A percentile compares a stretch with the other conserved stretches of the same genome.
These are phyloP conservation scores for Troglohyphantes excavatus DNA, from an alignment of 2,888 invertebrate species.

Conservation along the genomic window DNA sequence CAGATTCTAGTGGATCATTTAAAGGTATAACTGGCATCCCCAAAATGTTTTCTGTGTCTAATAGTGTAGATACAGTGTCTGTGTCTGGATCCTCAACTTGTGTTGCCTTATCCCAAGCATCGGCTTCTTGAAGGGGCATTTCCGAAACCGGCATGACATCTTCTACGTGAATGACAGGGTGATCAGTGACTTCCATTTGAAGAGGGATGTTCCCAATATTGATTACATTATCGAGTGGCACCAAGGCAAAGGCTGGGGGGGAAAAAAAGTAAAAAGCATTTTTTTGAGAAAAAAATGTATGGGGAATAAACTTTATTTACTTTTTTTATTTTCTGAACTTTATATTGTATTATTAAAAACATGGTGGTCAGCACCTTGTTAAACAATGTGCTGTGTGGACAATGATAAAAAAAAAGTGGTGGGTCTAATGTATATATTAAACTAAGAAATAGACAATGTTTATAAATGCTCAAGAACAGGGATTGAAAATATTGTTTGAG, in stretches of 20 bases:
- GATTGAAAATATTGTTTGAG: too few relatives aligned
- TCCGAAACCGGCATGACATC: neutral
- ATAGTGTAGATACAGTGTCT: neutral
- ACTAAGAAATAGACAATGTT: neutral
- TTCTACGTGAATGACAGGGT: neutral
- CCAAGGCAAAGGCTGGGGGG: conserved; percentile 69
- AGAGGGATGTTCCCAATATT: neutral
- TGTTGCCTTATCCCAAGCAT: neutral
- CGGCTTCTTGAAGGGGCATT: neutral
- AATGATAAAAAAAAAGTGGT: too few relatives aligned
- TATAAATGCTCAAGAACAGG: neutral
- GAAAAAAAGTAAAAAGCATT: too few relatives aligned
- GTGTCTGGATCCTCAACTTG: neutral
- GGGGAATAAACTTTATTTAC: too few relatives aligned
- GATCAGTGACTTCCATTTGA: neutral
- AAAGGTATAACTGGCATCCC: neutral
- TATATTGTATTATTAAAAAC: too few relatives aligned
- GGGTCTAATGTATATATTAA: neutral
- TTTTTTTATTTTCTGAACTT: too few relatives aligned
- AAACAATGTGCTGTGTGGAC: too few relatives aligned
- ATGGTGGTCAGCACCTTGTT: too few relatives aligned
- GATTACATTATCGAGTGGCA: conserved; percentile 67
- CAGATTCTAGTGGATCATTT: neutral
- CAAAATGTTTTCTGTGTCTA: neutral
- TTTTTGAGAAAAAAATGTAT: too few relatives aligned